Base-by-base conservation (phyloP, 2,888 invertebrate genomes). In the Athripsodes cinereus region DNA sequence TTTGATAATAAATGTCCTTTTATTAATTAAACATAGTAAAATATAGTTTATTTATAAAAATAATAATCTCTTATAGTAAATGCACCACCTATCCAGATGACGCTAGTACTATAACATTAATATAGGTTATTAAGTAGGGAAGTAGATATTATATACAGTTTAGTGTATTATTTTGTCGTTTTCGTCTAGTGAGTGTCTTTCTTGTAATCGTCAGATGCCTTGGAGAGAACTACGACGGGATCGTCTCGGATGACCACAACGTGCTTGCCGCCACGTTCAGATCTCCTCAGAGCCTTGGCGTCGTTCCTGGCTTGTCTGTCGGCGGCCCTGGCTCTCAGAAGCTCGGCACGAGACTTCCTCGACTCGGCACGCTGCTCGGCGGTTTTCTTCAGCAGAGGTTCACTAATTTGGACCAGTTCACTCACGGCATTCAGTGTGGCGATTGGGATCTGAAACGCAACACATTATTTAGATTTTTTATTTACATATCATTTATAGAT, bases 371-470 rank as follows among this genome's bases (percentile, higher is more conserved):
- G 54, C 35, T 60, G 59, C 52, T 64, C 64, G n/a, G 60, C 35
- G 10, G 62, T 53, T 50, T 53, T 52, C 55, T 57, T 53, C 46
- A 59, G 19, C 10, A 64, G 57, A 19, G 64, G 64, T 56, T 56
- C 64, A 35, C 60, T 61, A 19, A 53, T 50, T 53, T 62, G 60
- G 35, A 64, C 62, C 19, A 64, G 58, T 6, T 53, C 21, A 44
- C 60, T 62, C 34, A 64, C 64, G 5, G 64, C 64, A 26, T 57
- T 64, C 64, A 64, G 58, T 62, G 64, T 59, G 62, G 64, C 62
- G 64, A 64, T 64, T 64, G 64, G 64, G 64, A 64, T 64, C 64
- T 64, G 55, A 13, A 60, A 52, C n/a, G n/a, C n/a, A n/a, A n/a
- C n/a, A n/a, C n/a, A n/a, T n/a, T n/a, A n/a, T n/a, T n/a, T n/a